Evolutionary conservation across 2,888 invertebrate genomes (phyloP).

Genomic region (Lordiphosa andalusiaca): DNA sequence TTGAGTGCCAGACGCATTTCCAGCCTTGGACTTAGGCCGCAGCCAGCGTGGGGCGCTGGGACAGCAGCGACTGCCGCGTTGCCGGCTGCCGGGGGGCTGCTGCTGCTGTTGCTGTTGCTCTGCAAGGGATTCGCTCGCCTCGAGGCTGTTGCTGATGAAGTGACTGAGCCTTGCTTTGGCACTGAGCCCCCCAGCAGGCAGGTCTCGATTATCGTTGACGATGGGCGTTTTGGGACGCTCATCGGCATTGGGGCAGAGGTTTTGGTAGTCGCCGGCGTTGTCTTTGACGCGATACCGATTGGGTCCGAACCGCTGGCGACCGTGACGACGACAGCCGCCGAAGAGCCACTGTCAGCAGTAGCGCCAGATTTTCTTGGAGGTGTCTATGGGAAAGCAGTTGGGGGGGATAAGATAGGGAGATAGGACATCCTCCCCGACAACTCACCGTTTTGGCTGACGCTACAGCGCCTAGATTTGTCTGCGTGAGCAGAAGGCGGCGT

Average conservation of each 20-base stretch:
- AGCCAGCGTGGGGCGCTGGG: constrained; percentile 72
- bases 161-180: constrained; percentile 70
- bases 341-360: constrained; percentile 82
- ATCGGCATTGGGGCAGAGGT: constrained; percentile 38
- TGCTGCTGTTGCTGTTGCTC: constrained; percentile 22
- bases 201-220: constrained; percentile 80
- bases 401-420: no score
- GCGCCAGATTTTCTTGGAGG: constrained; percentile 78
- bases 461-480: constrained; percentile 75
- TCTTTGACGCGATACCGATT: constrained; percentile 67
- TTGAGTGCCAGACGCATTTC: constrained; percentile 85
- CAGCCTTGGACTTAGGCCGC: constrained; percentile 84
- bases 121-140: constrained; percentile 44
- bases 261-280: constrained; percentile 53
- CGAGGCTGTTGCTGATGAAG: constrained; percentile 79
- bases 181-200: constrained; percentile 77
- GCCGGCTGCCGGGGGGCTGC: neutral
- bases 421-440: no score
- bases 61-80: constrained; percentile 46
- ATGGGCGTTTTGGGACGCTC: constrained; percentile 65
- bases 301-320: constrained; percentile 70
- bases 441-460: constrained; percentile 58
- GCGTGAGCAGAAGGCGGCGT: constrained; percentile 77
- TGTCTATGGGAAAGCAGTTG: constrained; percentile 43
- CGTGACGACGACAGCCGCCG: constrained; percentile 78